Conservation (phyloP, 1,140 invertebrate species). For the Trichogramma pretiosum region DNA sequence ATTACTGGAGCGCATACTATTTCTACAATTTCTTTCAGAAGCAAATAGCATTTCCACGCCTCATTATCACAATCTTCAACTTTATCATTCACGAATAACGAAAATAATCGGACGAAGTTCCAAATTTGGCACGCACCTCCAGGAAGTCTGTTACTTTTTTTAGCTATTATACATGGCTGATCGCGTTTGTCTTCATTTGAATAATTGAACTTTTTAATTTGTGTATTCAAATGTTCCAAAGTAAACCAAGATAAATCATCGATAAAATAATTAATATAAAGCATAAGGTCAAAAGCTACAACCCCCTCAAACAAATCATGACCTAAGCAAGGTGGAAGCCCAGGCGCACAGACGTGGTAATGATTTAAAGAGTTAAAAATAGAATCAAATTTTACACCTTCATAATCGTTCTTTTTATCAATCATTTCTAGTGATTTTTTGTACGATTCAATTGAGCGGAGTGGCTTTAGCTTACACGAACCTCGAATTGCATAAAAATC, state of each 20-base stretch:
- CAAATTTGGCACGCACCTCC: constrained; percentile 16
- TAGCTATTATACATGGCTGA: constrained; percentile 12
- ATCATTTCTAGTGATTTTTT: neutral
- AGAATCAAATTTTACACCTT: constrained; percentile 9
- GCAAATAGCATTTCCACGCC: constrained; percentile 10
- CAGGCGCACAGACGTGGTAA: neutral
- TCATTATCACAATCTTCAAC: constrained; percentile 16
- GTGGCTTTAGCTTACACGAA: no score
- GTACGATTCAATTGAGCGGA: constrained; percentile 1
- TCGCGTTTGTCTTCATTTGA: constrained; percentile 20
- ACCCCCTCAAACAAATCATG: neutral
- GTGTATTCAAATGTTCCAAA: constrained; percentile 16
- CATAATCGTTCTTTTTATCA: neutral
- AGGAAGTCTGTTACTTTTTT: constrained; percentile 10
- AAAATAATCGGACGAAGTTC: constrained; percentile 17
- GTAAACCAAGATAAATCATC: no score
- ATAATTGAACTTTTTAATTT: constrained; percentile 23
- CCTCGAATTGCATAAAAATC: constrained; percentile 12
- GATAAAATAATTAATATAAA: neutral
- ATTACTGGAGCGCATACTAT: constrained; percentile 15
- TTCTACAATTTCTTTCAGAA: constrained; percentile 19
- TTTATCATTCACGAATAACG: constrained; percentile 15
- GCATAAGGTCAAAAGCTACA: neutral
- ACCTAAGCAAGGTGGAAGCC: constrained; percentile 1
- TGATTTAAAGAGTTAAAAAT: constrained; percentile 5